These are phyloP conservation scores for Haliclona indistincta DNA, from an alignment of 37 sponge, comb jelly and placozoan genomes.

Conservation along the genomic window DNA sequence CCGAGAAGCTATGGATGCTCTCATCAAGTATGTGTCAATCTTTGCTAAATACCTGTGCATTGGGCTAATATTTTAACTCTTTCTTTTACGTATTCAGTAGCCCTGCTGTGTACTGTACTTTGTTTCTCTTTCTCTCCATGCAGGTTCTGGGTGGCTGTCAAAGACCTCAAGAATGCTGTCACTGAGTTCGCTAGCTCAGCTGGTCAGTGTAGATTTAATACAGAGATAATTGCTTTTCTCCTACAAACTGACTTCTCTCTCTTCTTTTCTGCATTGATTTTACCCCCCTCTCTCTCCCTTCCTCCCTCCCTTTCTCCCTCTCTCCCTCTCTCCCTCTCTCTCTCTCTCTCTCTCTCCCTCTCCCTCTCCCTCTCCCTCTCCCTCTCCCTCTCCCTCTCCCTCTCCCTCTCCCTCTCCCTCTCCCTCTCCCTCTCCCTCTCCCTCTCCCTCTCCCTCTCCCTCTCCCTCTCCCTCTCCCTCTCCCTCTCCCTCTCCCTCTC, in stretches of 20 bases:
- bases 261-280: background rate
- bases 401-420: background rate
- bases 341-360: background rate
- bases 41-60: background rate
- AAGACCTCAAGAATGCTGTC: constrained; percentile 48
- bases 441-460: constrained; percentile 4
- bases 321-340: background rate
- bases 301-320: background rate
- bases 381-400: background rate
- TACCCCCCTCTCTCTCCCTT: background rate
- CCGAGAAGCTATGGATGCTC: constrained; percentile 2
- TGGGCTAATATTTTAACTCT: background rate
- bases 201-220: too few species aligned
- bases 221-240: too few species aligned
- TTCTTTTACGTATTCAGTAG: too few species aligned
- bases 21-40: constrained; percentile 11
- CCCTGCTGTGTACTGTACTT: too few species aligned
- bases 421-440: background rate
- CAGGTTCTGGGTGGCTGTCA: constrained; percentile 62
- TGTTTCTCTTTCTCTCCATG: too few species aligned
- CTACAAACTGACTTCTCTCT: too few species aligned
- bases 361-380: background rate
- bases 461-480: background rate
- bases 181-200: too few species aligned
- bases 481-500: background rate